These are phyloP conservation scores for Larimichthys crocea DNA, from an alignment of 2,113 vertebrate species.

Conservation along the genomic window DNA sequence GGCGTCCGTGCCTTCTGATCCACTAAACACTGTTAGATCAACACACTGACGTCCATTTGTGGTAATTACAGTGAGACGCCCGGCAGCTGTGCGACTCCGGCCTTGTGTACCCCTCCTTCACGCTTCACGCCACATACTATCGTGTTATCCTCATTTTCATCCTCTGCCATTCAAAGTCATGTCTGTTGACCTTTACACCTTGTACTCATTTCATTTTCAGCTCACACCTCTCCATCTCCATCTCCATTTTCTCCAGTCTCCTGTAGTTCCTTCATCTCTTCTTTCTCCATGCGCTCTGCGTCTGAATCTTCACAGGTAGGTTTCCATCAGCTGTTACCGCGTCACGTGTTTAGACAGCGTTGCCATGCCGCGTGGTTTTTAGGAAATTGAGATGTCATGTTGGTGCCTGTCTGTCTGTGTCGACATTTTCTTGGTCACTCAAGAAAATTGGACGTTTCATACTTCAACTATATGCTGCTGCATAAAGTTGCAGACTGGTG, in stretches of 20 bases:
- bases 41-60: background rate
- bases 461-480: background rate
- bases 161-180: constrained; percentile 22
- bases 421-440: background rate
- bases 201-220: constrained; percentile 69
- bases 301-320: constrained; percentile 63
- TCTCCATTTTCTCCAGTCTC: constrained; percentile 55
- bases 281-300: constrained; percentile 49
- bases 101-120: background rate
- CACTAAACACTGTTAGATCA: constrained; percentile 22
- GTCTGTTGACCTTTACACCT: constrained; percentile 67
- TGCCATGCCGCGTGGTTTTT: background rate
- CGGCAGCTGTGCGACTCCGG: constrained; percentile 18
- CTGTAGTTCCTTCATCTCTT: constrained; percentile 52
- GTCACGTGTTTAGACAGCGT: background rate
- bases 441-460: background rate
- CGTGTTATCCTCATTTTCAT: constrained; percentile 31
- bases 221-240: constrained; percentile 51
- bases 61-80: constrained; percentile 22
- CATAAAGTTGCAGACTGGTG: background rate
- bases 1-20: constrained; percentile 5
- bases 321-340: background rate
- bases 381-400: background rate
- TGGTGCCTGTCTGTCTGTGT: background rate
- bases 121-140: constrained; percentile 13